These are phyloP conservation scores for Lucifuga dentata DNA, from an alignment of 2,113 vertebrate genomes.

Conservation along the genomic window DNA sequence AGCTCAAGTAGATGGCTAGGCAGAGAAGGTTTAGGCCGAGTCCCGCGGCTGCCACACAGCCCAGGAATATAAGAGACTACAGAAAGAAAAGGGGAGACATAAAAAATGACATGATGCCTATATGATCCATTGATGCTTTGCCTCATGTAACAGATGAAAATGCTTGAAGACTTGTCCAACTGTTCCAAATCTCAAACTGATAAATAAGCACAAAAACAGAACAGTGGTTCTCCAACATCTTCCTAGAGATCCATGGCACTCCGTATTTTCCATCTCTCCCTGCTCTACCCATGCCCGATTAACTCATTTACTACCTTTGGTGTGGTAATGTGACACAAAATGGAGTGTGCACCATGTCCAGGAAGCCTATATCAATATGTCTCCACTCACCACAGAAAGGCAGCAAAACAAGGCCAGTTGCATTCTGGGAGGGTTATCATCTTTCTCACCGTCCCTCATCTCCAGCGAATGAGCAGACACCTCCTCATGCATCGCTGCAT, in stretches of 20 bases:
- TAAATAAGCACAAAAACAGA: too few species aligned
- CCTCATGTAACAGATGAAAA: too few species aligned
- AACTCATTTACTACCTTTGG: conserved; percentile 1
- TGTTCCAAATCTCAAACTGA: too few species aligned
- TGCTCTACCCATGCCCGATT: too few species aligned
- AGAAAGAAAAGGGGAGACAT: conserved; percentile 14
- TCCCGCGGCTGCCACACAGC: conserved; percentile 86
- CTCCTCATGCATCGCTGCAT: conserved; percentile 38
- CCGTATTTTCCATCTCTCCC: too few species aligned
- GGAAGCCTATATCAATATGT: conserved; percentile 14
- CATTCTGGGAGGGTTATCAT: conserved; percentile 32
- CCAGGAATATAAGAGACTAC: conserved; percentile 92
- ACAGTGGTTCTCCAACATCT: too few species aligned
- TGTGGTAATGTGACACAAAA: conserved; percentile 12
- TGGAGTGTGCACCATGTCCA: not conserved
- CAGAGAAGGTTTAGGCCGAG: conserved; percentile 93
- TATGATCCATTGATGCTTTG: too few species aligned
- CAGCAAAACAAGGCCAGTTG: conserved; percentile 31
- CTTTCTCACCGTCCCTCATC: not conserved
- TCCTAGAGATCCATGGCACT: too few species aligned
- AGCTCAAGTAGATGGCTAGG: conserved; percentile 88
- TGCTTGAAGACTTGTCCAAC: too few species aligned
- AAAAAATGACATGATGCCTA: not conserved
- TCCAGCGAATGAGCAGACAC: conserved; percentile 47
- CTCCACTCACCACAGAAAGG: conserved; percentile 3